These are phyloP conservation scores for Pseudomyrmex gracilis DNA, from an alignment of 1,140 invertebrate species.

Conservation along the genomic window DNA sequence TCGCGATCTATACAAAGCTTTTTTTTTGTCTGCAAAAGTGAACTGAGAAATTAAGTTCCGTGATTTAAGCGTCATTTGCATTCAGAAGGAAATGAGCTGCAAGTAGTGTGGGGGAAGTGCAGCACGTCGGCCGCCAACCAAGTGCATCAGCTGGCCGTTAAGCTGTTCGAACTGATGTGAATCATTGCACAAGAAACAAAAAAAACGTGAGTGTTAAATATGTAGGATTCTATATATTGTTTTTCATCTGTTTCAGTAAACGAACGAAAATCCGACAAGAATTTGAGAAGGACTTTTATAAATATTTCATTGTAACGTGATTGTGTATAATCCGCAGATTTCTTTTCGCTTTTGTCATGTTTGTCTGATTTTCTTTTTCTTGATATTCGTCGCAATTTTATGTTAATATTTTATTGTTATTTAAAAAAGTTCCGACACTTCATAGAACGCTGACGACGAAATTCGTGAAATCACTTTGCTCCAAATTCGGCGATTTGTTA, in stretches of 20 bases:
- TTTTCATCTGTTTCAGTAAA: not conserved
- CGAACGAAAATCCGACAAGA: not conserved
- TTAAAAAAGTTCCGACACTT: too few relatives aligned
- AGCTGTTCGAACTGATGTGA: slow-evolving; percentile 1
- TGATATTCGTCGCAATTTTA: too few relatives aligned
- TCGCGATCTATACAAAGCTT: not conserved
- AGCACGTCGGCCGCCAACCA: not conserved
- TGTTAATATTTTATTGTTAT: not conserved
- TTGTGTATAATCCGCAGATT: not conserved
- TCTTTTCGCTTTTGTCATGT: not conserved
- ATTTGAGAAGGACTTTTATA: not conserved
- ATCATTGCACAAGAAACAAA: not conserved
- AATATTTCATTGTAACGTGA: not conserved
- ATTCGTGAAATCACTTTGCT: too few relatives aligned
- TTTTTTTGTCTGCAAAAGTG: slow-evolving; percentile 59
- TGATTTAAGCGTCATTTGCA: slow-evolving; percentile 40
- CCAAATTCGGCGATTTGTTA: not conserved
- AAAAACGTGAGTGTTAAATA: slow-evolving; percentile 46
- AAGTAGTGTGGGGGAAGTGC: slow-evolving; percentile 9
- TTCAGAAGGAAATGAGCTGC: slow-evolving; percentile 48
- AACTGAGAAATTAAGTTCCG: slow-evolving; percentile 48
- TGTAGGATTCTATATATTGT: not conserved
- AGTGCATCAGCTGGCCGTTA: slow-evolving; percentile 54
- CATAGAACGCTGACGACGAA: too few relatives aligned
- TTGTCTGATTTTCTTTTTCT: not conserved